Evolutionary conservation across 1,140 invertebrate genomes (phyloP).

Genomic region (Heliconius melpomene): DNA sequence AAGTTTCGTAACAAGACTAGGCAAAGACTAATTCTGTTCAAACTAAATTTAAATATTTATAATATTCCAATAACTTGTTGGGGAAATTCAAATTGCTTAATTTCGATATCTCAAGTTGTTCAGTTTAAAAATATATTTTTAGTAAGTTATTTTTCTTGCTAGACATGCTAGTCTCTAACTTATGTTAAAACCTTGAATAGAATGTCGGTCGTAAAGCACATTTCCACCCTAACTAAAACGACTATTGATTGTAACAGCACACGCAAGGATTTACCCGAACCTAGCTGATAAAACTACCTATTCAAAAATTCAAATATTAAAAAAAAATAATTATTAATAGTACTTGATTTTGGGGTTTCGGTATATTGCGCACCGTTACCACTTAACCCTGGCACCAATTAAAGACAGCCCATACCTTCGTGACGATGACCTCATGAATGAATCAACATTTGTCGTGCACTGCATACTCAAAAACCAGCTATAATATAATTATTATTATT

Average conservation of each 20-base stretch:
- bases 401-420: slow-evolving; percentile 40
- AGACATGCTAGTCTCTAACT: neutral
- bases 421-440: slow-evolving; percentile 56
- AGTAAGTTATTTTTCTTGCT: neutral
- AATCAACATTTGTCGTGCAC: slow-evolving; percentile 41
- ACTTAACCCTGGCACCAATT: slow-evolving; percentile 57
- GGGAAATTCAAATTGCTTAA: too few relatives aligned
- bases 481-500: neutral
- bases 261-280: neutral
- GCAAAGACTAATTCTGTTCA: neutral
- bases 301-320: neutral
- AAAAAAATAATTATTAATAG: too few relatives aligned
- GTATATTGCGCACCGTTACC: neutral
- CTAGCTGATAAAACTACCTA: neutral
- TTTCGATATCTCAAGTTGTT: too few relatives aligned
- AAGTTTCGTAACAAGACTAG: neutral
- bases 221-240: neutral
- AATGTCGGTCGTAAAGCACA: neutral
- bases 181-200: neutral
- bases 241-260: neutral
- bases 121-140: neutral
- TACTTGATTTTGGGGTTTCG: neutral
- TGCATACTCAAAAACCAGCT: slow-evolving; percentile 19
- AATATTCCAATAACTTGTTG: too few relatives aligned
- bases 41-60: neutral